Base-by-base conservation (phyloP, 1,140 invertebrate species). In the Heliothis subflexa region DNA sequence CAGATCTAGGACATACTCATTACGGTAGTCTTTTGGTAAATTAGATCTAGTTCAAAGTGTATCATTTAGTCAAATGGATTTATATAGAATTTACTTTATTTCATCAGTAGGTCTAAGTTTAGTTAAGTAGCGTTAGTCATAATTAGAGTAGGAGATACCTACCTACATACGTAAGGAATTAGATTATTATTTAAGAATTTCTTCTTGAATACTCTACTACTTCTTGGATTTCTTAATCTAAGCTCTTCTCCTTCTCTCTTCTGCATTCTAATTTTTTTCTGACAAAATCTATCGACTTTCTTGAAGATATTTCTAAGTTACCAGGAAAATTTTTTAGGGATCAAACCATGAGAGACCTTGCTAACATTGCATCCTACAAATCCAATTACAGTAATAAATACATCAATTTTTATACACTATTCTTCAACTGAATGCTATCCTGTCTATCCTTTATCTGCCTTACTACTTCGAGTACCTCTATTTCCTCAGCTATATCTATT, bases 41-140 rank as follows among this genome's bases (percentile, higher is more conserved):
- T n/a, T 52, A n/a, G 50, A 25, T 64, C 18, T 45, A 45, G 7
- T n/a, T n/a, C 14, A 45, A 45, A 5, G 33, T 2, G 47, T 25
- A 70, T 70, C 66, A 52, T 40, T 79, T 83, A 81, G 85, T 85
- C 83, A 86, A 88, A 86, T 88, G 86, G 82, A 85, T 85, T 82
- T 79, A 54, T 49, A 47, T 75, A 47, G 59, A 33, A 21, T 40
- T 52, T 40, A 50, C 4, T 62, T 73, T 54, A 55, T n/a, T 54
- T 62, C 18, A 66, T 77, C 18, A 45, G 16, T 68, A 77, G 28
- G 2, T 14, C n/a, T 62, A 75, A 61, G 18, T 76, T 64, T 54
- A 64, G 16, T 52, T 55, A 64, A 33, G 62, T 66, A 66, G 40
- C 11, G 7, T 57, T 52, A 77, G 40, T 57, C 3, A 10, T 70